Base-by-base conservation (phyloP, 2,113 vertebrate genomes). In the Dissostichus mawsoni region DNA sequence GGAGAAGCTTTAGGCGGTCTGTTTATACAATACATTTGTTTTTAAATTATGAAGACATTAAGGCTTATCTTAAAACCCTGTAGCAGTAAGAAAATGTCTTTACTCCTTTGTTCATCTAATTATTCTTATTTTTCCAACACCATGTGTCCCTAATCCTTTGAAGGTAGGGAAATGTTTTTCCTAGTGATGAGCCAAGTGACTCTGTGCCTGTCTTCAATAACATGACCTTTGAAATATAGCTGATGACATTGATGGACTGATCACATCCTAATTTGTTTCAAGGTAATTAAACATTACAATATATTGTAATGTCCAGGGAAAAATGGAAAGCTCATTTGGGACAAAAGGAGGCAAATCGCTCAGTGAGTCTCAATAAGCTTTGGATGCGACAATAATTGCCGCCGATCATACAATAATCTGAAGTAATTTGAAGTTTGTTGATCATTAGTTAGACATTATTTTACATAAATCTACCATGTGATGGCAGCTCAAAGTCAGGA, bases 211-310 rank as follows among this genome's bases (percentile, higher is more conserved):
- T 16, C 36, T 14, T 47, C 14, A 13, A 18, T 44, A 29, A 47
- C 11, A n/a, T 65, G 8, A 59, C n/a, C 41, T 75, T 36, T 8
- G 68, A 71, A 66, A 25, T 67, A 53, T 66, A 77, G 50, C 23
- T 62, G 59, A 36, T 70, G 59, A 64, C 78, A 68, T 36, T 68
- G 61, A 81, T 55, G 70, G 57, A 90, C 48, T 10, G 13, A 80
- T 82, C 44, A 59, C 17, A 51, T 82, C 58, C 44, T 44, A 59
- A 65, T 61, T 62, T 4, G 11, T 17, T 57, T 66, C 10, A n/a
- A 20, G 48, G 44, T 67, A 68, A 84, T 79, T 68, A 53, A 73
- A 76, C 66, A 76, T 9, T 64, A 23, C 29, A 48, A 14, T 50
- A 14, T 73, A 17, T 57, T 25, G 47, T 8, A 78, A 45, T 70